phyloP scores from a whole-genome alignment of 2,113 vertebrate genomes.

The Gymnogyps californianus region DNA sequence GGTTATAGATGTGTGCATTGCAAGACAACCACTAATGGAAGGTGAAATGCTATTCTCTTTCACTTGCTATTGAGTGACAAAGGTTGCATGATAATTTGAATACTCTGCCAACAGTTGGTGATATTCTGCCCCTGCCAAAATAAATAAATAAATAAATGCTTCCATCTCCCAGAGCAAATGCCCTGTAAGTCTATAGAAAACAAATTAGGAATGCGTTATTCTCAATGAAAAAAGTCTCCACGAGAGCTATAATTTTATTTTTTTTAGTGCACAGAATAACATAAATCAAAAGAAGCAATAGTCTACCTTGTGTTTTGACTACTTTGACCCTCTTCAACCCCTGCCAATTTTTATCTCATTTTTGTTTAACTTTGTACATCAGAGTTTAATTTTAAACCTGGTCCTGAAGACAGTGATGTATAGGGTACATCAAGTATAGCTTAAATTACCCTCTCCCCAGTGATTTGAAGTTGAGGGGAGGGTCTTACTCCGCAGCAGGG shows the following conservation, averaged over 20 bases:
- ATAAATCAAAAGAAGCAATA: conserved; percentile 82
- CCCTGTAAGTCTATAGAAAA: conserved; percentile 69
- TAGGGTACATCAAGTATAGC: conserved; percentile 92
- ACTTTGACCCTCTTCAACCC: conserved; percentile 87
- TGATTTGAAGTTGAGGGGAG: conserved; percentile 78
- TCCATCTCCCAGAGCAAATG: conserved; percentile 9
- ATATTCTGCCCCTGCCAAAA: background rate
- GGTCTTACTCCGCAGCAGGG: conserved; percentile 79
- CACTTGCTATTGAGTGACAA: background rate
- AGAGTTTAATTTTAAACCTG: conserved; percentile 98
- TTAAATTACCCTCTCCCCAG: conserved; percentile 95
- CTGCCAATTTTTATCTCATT: conserved; percentile 97
- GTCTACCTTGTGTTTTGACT: conserved; percentile 83
- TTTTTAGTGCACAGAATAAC: conserved; percentile 73
- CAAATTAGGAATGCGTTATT: conserved; percentile 70
- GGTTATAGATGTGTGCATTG: background rate
- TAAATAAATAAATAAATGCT: conserved; percentile 36
- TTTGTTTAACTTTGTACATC: conserved; percentile 98
- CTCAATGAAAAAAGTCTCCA: conserved; percentile 65
- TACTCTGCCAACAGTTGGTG: background rate
- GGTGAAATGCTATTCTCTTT: background rate
- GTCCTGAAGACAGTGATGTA: conserved; percentile 95
- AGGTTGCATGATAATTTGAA: background rate
- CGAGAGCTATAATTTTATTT: conserved; percentile 72
- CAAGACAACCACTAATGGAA: background rate